These are phyloP conservation scores for Scopus umbretta DNA, from an alignment of 2,113 vertebrate genomes.

Conservation along the genomic window DNA sequence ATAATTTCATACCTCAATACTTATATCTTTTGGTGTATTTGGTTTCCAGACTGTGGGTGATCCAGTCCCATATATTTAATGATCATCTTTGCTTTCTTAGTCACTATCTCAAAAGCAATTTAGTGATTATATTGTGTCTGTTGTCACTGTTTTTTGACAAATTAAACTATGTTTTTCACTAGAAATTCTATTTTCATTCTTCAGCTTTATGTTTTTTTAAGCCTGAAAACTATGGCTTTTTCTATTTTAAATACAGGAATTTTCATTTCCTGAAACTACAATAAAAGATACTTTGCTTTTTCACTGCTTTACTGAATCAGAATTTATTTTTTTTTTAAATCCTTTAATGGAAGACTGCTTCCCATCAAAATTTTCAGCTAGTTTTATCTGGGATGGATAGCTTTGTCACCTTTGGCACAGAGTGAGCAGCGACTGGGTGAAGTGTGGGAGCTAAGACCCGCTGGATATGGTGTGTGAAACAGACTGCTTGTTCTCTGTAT, in stretches of 20 bases:
- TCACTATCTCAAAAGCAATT: not conserved
- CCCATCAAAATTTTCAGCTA: not conserved
- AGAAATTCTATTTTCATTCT: not conserved
- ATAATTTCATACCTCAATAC: not conserved
- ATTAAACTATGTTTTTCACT: not conserved
- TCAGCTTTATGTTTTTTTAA: not conserved
- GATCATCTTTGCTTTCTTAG: not conserved
- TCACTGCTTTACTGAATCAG: not conserved
- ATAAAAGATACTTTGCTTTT: not conserved
- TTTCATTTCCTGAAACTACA: not conserved
- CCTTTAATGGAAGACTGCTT: not conserved
- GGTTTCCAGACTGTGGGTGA: not conserved
- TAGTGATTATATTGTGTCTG: not conserved
- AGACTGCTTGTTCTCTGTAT: not conserved
- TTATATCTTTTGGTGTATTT: not conserved
- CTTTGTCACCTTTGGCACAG: not conserved
- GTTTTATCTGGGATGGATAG: not conserved
- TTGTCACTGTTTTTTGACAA: not conserved
- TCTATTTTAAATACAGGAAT: not conserved
- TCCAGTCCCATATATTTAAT: not conserved
- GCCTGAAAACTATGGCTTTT: not conserved
- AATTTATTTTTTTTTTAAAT: not conserved
- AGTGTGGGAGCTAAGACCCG: not conserved
- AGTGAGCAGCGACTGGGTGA: not conserved
- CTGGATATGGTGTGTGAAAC: not conserved